Evolutionary conservation across 1,140 invertebrate species (phyloP).

Genomic region (Oryctes rhinoceros): DNA sequence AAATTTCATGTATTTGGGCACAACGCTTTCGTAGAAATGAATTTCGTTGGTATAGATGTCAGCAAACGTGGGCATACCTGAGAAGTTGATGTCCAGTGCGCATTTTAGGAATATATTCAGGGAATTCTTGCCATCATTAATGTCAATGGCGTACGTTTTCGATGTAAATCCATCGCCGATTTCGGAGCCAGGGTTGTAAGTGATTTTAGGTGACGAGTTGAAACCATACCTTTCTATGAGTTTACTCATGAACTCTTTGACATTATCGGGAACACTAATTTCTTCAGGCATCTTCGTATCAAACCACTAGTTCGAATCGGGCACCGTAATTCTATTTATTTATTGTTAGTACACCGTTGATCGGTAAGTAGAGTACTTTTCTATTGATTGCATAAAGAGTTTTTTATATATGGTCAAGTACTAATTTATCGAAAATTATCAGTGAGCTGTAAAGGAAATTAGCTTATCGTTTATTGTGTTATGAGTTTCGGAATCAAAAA

Average conservation of each 20-base stretch:
- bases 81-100: not conserved
- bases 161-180: constrained; percentile 28
- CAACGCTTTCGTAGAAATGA: not conserved
- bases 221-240: not conserved
- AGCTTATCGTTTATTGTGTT: too few species aligned
- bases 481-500: too few species aligned
- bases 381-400: too few species aligned
- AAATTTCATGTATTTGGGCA: not conserved
- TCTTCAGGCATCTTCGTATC: not conserved
- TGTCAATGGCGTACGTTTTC: constrained; percentile 3
- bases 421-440: too few species aligned
- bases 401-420: too few species aligned
- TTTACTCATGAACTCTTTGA: not conserved
- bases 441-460: too few species aligned
- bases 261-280: not conserved
- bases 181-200: constrained; percentile 16
- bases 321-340: too few species aligned
- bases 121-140: not conserved
- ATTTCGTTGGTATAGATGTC: not conserved
- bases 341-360: too few species aligned
- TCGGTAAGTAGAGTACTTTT: too few species aligned
- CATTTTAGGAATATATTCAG: constrained; percentile 26
- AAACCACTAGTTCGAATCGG: too few species aligned
- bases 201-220: not conserved
- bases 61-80: too few species aligned